Evolutionary conservation across 2,888 invertebrate species (phyloP), one percentile per base, ranked within the genome.

Genomic region (Clostera curtula): DNA sequence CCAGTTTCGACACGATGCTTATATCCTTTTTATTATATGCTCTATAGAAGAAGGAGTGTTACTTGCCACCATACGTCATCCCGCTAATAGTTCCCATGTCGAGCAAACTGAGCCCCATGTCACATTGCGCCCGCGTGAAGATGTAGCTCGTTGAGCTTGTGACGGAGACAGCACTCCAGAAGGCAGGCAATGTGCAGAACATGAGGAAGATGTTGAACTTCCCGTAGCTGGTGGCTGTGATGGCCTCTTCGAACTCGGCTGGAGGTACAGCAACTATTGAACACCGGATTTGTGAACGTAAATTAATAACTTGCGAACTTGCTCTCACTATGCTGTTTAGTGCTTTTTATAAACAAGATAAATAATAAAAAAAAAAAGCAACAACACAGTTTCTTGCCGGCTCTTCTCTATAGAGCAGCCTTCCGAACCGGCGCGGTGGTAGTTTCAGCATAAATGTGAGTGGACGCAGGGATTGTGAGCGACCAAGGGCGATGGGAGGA

Each of bases 161-260:
- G 53, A 91, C 91, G 34, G 91, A 90, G 11, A 90, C 86, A 5
- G 88, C 85, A 5, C 90, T 86, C 85, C 89, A 89, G 52, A 87
- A 88, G 17, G 88, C 88, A 0, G 90, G 89, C 24, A 90, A 61
- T 1, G 87, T 77, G 32, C 89, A 85, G 43, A 87, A 43, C 42
- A 91, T 57, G 26, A 92, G 65, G 5, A 86, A 56, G 7, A 87
- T 53, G 66, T 93, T 91, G 73, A 91, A 93, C 41, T 85, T 74
- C 9, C 93, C 93, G 49, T 88, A 92, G 20, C 89, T 88, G 0
- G 91, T 87, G 1, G 87, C 86, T 0, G 85, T 71, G 17, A 92
- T 89, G 0, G 92, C 92, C n/a, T 80, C 83, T 49, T 92, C 92
- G 61, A 92, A 92, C 56, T 91, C 88, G n/a, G n/a, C n/a, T n/a